phyloP scores from a whole-genome alignment of 2,888 invertebrate genomes.

The Lypha dubia region DNA sequence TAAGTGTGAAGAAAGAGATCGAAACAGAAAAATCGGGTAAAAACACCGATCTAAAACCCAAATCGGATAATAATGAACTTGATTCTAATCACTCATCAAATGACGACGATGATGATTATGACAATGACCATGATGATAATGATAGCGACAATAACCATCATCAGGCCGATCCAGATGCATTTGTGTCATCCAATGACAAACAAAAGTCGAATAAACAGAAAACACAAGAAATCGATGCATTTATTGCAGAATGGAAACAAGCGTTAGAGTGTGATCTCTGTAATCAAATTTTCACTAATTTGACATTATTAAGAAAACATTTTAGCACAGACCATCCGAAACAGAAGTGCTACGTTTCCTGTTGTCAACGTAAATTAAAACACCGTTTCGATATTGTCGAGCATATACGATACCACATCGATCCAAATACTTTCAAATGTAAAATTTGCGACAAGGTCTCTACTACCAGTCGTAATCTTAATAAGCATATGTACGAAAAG shows the following conservation, averaged over 20 bases:
- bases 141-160: conserved; percentile 52
- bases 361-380: conserved; percentile 74
- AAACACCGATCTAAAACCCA: neutral
- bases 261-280: conserved; percentile 73
- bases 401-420: conserved; percentile 74
- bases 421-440: conserved; percentile 75
- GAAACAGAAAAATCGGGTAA: neutral
- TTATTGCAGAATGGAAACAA: conserved; percentile 71
- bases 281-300: conserved; percentile 53
- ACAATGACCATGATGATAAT: conserved; percentile 31
- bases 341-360: conserved; percentile 72
- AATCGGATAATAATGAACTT: conserved; percentile 21
- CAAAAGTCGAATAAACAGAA: conserved; percentile 52
- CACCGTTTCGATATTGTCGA: conserved; percentile 75
- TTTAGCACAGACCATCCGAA: conserved; percentile 71
- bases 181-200: conserved; percentile 58
- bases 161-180: conserved; percentile 51
- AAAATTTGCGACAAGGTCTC: conserved; percentile 71
- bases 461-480: conserved; percentile 70
- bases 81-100: conserved; percentile 41
- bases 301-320: conserved; percentile 72
- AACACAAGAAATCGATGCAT: conserved; percentile 68
- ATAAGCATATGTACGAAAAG: conserved; percentile 72
- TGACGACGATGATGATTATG: conserved; percentile 51
- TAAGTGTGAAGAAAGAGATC: neutral